Percentiles rank a stretch among this genome's conserved stretches.
phyloP scores from a whole-genome alignment of 2,113 vertebrate genomes.

The Arenaria interpres region DNA sequence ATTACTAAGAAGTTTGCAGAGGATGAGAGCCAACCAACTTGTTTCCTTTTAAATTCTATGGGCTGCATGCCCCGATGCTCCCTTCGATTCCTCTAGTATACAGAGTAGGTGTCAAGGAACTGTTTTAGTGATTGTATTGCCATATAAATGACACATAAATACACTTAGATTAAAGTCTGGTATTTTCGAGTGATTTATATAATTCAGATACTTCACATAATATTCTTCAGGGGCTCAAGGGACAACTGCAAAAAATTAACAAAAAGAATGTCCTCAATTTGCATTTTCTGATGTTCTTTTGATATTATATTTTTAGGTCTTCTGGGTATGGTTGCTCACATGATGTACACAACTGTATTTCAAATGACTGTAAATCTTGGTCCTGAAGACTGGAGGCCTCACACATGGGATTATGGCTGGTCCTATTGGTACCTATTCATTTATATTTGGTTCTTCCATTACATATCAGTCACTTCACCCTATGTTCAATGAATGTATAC shows the following conservation, averaged over 20 bases:
- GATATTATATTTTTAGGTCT: conserved; percentile 78
- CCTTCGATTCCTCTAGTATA: too few species aligned
- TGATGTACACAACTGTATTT: conserved; percentile 99
- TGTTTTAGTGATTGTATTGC: not conserved
- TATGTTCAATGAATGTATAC: not conserved
- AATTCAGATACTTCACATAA: not conserved
- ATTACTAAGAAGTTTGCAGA: not conserved
- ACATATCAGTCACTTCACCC: not conserved
- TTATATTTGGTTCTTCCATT: not conserved
- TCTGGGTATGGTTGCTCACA: conserved; percentile 96
- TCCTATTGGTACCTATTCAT: conserved; percentile 88
- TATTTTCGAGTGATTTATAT: not conserved
- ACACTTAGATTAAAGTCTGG: not conserved
- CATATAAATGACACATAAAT: not conserved
- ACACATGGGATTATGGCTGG: conserved; percentile 98
- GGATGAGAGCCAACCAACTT: not conserved
- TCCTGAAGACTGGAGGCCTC: conserved; percentile 97
- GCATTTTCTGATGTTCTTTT: not conserved
- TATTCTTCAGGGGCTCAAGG: not conserved
- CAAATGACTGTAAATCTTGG: conserved; percentile 96
- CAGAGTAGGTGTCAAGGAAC: not conserved
- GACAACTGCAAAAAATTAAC: not conserved
- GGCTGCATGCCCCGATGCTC: not conserved
- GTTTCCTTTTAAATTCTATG: not conserved
- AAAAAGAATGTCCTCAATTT: not conserved